These are phyloP conservation scores for Odocoileus hemionus DNA, from an alignment of 2,113 vertebrate genomes.

Conservation along the genomic window DNA sequence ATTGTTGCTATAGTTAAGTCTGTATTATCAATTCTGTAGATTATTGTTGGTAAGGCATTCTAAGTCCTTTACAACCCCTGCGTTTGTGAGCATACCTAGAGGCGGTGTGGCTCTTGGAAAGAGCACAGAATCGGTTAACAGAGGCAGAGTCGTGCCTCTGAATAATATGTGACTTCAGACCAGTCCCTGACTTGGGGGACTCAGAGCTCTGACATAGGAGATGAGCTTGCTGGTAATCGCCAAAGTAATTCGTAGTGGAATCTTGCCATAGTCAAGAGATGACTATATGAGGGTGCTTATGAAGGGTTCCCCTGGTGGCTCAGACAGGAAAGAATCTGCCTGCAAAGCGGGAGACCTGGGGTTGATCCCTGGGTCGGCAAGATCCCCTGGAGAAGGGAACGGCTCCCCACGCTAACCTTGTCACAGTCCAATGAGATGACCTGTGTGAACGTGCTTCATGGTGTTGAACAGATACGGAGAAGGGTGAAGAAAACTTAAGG, in stretches of 20 bases:
- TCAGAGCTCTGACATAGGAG: neutral
- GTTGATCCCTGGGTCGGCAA: neutral
- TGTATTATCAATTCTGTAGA: neutral
- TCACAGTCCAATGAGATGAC: neutral
- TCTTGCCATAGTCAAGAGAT: neutral
- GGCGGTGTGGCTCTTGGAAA: accelerated
- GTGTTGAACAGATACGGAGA: neutral
- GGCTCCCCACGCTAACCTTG: neutral
- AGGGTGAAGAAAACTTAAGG: neutral
- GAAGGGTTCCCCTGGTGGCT: neutral
- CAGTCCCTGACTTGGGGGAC: neutral
- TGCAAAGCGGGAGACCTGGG: neutral
- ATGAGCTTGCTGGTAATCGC: neutral
- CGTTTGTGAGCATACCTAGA: neutral
- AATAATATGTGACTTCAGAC: neutral
- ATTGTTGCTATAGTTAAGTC: neutral
- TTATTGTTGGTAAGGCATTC: neutral
- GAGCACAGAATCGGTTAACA: neutral
- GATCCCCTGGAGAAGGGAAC: neutral
- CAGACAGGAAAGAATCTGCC: neutral
- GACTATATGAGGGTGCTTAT: neutral
- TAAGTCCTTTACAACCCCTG: neutral
- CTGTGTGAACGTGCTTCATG: neutral
- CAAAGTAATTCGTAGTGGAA: neutral
- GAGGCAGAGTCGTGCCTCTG: no score